Base-by-base conservation (phyloP, 2,888 invertebrate species). In the Drosophila nigritarsus region DNA sequence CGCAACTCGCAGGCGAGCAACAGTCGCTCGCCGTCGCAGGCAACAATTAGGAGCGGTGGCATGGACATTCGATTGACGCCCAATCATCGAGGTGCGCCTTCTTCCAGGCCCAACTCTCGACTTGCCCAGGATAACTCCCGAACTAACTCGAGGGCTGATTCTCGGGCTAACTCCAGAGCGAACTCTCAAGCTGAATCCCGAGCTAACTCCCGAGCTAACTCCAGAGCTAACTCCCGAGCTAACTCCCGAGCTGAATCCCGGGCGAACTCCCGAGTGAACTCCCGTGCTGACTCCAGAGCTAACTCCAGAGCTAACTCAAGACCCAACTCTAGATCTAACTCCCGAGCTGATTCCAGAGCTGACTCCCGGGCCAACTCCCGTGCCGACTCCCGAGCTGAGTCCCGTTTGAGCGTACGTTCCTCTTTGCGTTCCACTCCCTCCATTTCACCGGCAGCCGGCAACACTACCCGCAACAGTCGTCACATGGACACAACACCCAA, bases 371-470 rank as follows among this genome's bases (percentile, higher is more conserved):
- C 87, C 0, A 85, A 83, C 51, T 91, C 90, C 0, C 29, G 91
- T 74, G 24, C 87, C 0, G 84, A 84, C 50, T 91, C 90, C 0
- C 27, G 91, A 77, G 29, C 91, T 0, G 75, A 80, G 29, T 90
- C 87, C 11, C 84, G 91, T 8, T 64, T 91, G 8, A 92, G 92
- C 59, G 75, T 87, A 2, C 83, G 79, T 13, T 92, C 90, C 2
- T 82, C 87, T 0, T 45, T 83, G 42, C 58, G 81, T 27, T 83
- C 90, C n/a, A 65, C 80, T 1, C 88, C 85, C 65, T 89, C 85
- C 65, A 73, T 83, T 63, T 92, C 92, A 15, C 86, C 87, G 7
- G 74, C 70, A 24, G 60, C 64, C 13, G 45, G 24, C 15, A 45
- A 27, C 24, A 59, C 75, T 18, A 82, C 80, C 5, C 89, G 90